Conservation (phyloP, 2,797 vertebrate species). For the Smutsia temminckii region DNA sequence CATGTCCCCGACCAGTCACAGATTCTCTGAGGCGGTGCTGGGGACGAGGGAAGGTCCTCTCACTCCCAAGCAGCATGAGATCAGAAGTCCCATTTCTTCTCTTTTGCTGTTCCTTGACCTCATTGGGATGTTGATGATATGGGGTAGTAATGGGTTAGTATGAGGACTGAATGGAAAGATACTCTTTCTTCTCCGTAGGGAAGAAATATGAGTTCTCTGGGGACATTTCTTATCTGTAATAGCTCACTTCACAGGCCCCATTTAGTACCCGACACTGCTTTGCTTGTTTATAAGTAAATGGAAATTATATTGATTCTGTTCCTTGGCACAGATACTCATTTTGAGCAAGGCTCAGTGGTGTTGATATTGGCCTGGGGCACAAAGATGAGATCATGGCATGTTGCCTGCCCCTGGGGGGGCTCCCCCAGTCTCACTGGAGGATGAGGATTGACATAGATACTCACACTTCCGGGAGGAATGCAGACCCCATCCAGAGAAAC, state of each 20-base stretch:
- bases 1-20: not conserved
- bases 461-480: not conserved
- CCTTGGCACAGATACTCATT: not conserved
- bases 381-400: not conserved
- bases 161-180: not conserved
- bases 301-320: not conserved
- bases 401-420: too few species aligned
- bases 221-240: not conserved
- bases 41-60: not conserved
- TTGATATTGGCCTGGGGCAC: not conserved
- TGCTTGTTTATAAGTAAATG: not conserved
- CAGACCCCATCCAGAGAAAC: not conserved
- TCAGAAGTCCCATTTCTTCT: not conserved
- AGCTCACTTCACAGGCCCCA: not conserved
- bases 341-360: fast-evolving
- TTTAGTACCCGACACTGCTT: not conserved
- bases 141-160: not conserved
- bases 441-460: not conserved
- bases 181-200: not conserved
- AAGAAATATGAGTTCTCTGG: not conserved
- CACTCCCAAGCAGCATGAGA: not conserved
- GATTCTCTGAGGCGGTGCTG: not conserved
- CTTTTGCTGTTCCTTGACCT: not conserved
- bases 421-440: not conserved
- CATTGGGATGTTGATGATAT: not conserved